Conservation (phyloP, 2,797 vertebrate genomes). For the Echeneis naucrates region DNA sequence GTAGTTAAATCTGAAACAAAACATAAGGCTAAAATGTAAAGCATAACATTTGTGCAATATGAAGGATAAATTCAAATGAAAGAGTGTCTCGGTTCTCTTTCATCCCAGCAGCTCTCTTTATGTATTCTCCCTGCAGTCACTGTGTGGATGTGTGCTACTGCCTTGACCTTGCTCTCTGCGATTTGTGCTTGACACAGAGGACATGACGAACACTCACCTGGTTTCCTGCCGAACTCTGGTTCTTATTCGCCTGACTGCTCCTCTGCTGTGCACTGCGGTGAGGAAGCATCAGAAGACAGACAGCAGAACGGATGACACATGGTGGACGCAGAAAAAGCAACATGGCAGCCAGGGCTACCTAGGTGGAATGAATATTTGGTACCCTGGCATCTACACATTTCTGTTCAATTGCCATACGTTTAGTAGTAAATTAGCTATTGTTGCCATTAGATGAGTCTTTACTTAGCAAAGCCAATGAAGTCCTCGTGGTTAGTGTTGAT, state of each 20-base stretch:
- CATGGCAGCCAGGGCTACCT: no score
- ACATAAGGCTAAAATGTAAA: constrained; percentile 13
- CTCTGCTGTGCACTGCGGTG: constrained; percentile 93
- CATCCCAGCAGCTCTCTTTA: constrained; percentile 21
- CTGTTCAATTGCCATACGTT: constrained; percentile 7
- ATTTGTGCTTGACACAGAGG: constrained; percentile 41
- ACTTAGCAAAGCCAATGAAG: constrained; percentile 98
- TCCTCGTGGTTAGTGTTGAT: constrained; percentile 99
- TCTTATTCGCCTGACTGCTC: constrained; percentile 93
- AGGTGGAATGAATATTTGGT: no score
- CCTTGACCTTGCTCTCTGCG: constrained; percentile 34
- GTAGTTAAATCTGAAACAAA: not conserved
- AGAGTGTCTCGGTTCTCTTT: constrained; percentile 18
- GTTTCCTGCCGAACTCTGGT: constrained; percentile 92
- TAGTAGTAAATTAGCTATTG: constrained; percentile 31
- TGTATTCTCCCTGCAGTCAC: constrained; percentile 26
- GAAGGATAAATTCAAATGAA: constrained; percentile 31
- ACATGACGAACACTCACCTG: constrained; percentile 85
- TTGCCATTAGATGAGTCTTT: constrained; percentile 66
- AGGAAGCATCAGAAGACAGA: constrained; percentile 6
- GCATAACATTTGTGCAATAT: constrained; percentile 30
- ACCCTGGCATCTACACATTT: constrained; percentile 30
- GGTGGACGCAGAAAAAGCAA: constrained; percentile 20
- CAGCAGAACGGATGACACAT: not conserved
- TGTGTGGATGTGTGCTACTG: constrained; percentile 27